Evolutionary conservation across 2,797 vertebrate species (phyloP).

Genomic region (Glossophaga mutica): DNA sequence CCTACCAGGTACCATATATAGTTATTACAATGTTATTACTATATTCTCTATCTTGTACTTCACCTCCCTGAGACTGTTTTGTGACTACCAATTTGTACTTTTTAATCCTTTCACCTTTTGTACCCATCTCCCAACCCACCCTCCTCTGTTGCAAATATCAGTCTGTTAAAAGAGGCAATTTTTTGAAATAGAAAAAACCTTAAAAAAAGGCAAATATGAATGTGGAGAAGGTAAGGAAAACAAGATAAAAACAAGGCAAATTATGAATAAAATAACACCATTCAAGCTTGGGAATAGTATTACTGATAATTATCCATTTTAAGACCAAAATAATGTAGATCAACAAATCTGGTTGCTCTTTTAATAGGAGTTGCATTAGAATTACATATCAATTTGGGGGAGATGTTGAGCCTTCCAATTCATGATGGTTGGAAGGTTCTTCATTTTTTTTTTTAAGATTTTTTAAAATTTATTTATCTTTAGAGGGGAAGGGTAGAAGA

Average conservation of each 20-base stretch:
- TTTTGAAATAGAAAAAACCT: background rate
- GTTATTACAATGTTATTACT: background rate
- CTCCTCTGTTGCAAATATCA: background rate
- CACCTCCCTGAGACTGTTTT: background rate
- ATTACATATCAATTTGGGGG: background rate
- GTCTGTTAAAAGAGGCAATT: background rate
- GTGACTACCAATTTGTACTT: background rate
- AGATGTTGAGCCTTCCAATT: background rate
- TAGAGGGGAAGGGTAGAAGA: too few species aligned
- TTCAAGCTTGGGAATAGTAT: background rate
- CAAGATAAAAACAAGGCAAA: background rate
- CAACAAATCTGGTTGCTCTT: background rate
- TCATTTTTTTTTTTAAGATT: too few species aligned
- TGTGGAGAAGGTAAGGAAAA: background rate
- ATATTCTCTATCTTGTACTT: background rate
- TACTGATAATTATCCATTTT: background rate
- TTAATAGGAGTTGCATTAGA: background rate
- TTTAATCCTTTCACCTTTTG: background rate
- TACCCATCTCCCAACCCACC: background rate
- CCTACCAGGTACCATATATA: background rate
- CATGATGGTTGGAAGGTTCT: background rate
- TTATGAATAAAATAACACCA: background rate
- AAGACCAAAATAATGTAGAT: background rate
- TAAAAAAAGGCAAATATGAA: background rate
- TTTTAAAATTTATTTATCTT: too few species aligned